Evolutionary conservation across 2,888 invertebrate species (phyloP), one percentile per base, ranked within the genome.

Genomic region (Sycophila texana): DNA sequence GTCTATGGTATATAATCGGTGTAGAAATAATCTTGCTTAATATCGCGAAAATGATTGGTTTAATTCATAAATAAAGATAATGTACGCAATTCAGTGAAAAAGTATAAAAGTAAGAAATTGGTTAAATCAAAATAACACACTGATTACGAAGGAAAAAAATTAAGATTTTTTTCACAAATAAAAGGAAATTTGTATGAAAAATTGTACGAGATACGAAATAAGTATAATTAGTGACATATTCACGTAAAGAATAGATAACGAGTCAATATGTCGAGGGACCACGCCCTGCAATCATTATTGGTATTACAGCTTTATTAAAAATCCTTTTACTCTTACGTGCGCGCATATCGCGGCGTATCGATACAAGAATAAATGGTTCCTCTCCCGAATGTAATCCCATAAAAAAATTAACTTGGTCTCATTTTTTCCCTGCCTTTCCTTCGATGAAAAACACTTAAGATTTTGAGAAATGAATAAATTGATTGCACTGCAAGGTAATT

Each of bases 281-380:
- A 75, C 68, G 60, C 75, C 68, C 55, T 39, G 57, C 53, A 22
- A 61, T 68, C 75, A 60, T 75, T 75, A 75, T 53, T 67, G 57
- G 58, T 67, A 60, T 75, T 75, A 75, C 39, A 60, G 57, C 66
- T 74, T 67, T 55, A 73, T 74, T 74, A 53, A 18, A 47, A 74
- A 65, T 74, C 55, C 73, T 65, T 53, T 74, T 74, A 74, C 73
- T 74, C 57, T 74, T 53, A n/a, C 55, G 20, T 30, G 5, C 39
- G 51, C 39, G 39, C 14, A 26, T 18, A 47, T 63, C 55, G 16
- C 47, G 53, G 16, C n/a, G 30, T 22, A 65, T 39, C 73, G 65
- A 74, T 39, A 47, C 73, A 47, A 74, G 57, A 74, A 74, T 74
- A 74, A 73, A 65, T 63, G 51, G 53, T 55, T 47, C 18, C 60